Percentiles rank a stretch among this genome's conserved stretches.
Conservation (phyloP, 2,113 vertebrate species). For the Semnornis frantzii region DNA sequence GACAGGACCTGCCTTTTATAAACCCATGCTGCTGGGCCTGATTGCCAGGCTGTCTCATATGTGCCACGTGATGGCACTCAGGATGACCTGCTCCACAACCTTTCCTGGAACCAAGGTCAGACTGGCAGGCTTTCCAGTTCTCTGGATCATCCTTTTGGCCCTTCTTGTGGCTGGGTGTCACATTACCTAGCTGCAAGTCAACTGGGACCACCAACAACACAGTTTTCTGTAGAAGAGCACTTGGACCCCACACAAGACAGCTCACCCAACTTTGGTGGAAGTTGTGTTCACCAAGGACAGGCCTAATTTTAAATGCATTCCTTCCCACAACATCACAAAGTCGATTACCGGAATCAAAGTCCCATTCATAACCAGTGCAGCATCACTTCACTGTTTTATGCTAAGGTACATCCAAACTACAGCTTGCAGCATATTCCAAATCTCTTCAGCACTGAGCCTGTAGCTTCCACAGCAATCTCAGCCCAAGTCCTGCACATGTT, state of each 20-base stretch:
- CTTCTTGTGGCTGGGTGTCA: too few relatives aligned
- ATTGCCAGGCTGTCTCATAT: too few relatives aligned
- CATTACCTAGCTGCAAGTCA: too few relatives aligned
- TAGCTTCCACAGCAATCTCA: neutral
- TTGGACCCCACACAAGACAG: neutral
- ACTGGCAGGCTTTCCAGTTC: too few relatives aligned
- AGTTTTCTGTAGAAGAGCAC: neutral
- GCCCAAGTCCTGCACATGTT: neutral
- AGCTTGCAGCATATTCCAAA: neutral
- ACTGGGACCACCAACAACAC: neutral
- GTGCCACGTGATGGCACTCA: too few relatives aligned
- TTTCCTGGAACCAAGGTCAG: too few relatives aligned
- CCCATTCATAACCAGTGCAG: accelerated
- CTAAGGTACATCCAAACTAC: neutral
- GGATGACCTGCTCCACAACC: too few relatives aligned
- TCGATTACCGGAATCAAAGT: neutral
- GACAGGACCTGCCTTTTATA: too few relatives aligned
- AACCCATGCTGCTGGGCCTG: too few relatives aligned
- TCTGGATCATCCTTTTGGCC: too few relatives aligned
- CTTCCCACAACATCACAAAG: neutral
- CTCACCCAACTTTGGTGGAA: neutral
- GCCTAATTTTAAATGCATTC: neutral
- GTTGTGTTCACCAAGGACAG: neutral
- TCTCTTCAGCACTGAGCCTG: neutral
- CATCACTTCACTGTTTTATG: neutral